phyloP scores from a whole-genome alignment of 2,888 invertebrate species.

The Cartodere bifasciata region DNA sequence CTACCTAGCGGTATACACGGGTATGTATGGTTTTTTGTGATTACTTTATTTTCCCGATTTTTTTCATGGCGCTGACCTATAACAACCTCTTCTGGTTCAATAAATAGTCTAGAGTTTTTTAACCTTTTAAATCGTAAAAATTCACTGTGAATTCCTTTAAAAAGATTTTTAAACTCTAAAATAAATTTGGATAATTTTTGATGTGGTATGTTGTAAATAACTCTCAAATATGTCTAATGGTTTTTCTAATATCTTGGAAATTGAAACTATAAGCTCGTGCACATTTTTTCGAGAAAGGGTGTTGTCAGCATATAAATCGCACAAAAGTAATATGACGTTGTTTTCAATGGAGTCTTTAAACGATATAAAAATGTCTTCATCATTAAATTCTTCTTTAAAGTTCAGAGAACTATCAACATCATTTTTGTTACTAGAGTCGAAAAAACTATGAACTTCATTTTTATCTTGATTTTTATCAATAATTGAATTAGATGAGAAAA shows the following conservation, averaged over 20 bases:
- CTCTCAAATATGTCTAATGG: conserved; percentile 10
- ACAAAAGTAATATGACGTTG: no score
- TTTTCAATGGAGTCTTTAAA: conserved; percentile 2
- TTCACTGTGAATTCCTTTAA: conserved; percentile 10
- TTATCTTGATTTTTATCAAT: no score
- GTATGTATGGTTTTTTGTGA: conserved; percentile 7
- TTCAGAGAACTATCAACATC: no score
- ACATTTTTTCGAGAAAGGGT: conserved; percentile 12
- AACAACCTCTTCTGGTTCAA: conserved; percentile 4
- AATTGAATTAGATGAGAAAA: no score
- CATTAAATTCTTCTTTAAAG: conserved; percentile 1
- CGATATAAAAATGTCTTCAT: not conserved
- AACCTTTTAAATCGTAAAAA: conserved; percentile 10
- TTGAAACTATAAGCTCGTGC: conserved; percentile 9
- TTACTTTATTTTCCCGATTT: conserved; percentile 1
- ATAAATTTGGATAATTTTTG: conserved; percentile 8
- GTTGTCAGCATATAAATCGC: conserved; percentile 3
- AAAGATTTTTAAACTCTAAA: conserved; percentile 9
- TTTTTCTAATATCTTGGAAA: conserved; percentile 9
- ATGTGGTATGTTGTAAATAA: conserved; percentile 6
- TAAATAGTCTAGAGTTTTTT: conserved; percentile 8
- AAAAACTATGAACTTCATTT: no score
- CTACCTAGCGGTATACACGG: conserved; percentile 8
- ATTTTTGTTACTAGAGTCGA: no score
- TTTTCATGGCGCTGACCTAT: conserved; percentile 5